Conservation (phyloP, 1,140 invertebrate genomes). For the Zaprionus vittiger region DNA sequence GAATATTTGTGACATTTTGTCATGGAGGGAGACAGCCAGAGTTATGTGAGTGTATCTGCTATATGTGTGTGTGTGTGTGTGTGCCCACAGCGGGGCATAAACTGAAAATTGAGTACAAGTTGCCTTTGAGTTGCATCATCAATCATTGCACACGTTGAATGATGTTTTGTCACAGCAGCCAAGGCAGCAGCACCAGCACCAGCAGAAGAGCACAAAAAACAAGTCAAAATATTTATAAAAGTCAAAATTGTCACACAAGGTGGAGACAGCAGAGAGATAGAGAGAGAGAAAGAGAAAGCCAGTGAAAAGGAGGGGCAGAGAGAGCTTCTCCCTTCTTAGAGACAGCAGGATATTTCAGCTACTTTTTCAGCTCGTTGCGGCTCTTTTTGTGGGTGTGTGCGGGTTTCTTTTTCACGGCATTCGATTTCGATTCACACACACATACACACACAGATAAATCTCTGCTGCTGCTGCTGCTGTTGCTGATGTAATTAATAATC, state of each 20-base stretch:
- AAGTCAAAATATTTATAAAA: slow-evolving; percentile 83
- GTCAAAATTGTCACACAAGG: slow-evolving; percentile 75
- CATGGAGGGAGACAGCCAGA: slow-evolving; percentile 51
- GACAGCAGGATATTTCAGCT: slow-evolving; percentile 31
- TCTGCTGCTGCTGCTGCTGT: slow-evolving; percentile 29
- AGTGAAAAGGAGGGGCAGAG: background rate
- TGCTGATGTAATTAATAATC: slow-evolving; percentile 80
- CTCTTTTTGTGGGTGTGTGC: slow-evolving; percentile 9
- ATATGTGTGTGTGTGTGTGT: slow-evolving; percentile 30
- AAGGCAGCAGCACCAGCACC: slow-evolving; percentile 41
- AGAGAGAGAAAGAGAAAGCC: background rate
- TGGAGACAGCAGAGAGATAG: slow-evolving; percentile 14
- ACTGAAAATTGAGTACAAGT: slow-evolving; percentile 82
- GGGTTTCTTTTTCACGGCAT: slow-evolving; percentile 50
- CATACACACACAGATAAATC: slow-evolving; percentile 54
- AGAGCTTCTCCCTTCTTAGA: background rate
- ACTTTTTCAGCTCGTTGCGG: slow-evolving; percentile 17
- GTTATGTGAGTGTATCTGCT: slow-evolving; percentile 40
- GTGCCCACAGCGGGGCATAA: slow-evolving; percentile 41
- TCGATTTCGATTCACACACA: slow-evolving; percentile 71
- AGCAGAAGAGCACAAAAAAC: slow-evolving; percentile 44
- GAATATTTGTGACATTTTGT: slow-evolving; percentile 83
- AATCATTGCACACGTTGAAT: slow-evolving; percentile 82
- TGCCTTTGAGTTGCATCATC: slow-evolving; percentile 80
- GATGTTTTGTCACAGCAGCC: slow-evolving; percentile 80